phyloP scores from a whole-genome alignment of 2,888 invertebrate species.

The Sclerodermus sp. region DNA sequence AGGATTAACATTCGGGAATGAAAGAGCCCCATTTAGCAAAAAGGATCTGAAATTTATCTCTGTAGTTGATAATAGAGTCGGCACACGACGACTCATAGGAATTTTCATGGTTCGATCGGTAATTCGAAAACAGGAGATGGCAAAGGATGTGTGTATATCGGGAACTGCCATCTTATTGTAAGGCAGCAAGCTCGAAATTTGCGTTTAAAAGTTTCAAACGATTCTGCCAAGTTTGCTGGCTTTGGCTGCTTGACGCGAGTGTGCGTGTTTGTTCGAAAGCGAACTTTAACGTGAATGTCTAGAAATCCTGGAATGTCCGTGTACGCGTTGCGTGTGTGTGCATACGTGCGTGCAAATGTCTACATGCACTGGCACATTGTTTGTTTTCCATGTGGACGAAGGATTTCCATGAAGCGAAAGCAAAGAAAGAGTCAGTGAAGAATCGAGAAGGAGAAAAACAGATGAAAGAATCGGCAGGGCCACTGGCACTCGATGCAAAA shows the following conservation, averaged over 20 bases:
- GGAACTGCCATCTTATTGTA: background rate
- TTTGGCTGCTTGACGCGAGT: background rate
- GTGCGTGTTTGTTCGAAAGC: constrained; percentile 27
- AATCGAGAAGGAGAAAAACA: background rate
- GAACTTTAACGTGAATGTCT: constrained; percentile 29
- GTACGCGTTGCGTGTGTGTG: constrained; percentile 22
- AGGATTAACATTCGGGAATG: too few species aligned
- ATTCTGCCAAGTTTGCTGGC: constrained; percentile 28
- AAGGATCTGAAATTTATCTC: too few species aligned
- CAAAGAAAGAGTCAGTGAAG: background rate
- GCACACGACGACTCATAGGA: too few species aligned
- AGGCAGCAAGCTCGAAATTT: constrained; percentile 26
- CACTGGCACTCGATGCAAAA: constrained; percentile 25
- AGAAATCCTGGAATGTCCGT: constrained; percentile 18
- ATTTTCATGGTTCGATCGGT: too few species aligned
- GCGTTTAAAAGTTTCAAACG: constrained; percentile 39
- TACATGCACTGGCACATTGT: constrained; percentile 3
- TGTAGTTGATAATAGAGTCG: too few species aligned
- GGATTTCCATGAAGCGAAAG: constrained; percentile 2
- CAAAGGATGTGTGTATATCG: constrained; percentile 1
- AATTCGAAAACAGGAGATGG: background rate
- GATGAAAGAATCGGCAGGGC: background rate
- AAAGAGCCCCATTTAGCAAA: too few species aligned
- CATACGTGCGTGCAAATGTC: constrained; percentile 31
- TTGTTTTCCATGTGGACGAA: background rate